phyloP scores from a whole-genome alignment of 2,888 invertebrate species.

The Pseudeuparius sepicola region DNA sequence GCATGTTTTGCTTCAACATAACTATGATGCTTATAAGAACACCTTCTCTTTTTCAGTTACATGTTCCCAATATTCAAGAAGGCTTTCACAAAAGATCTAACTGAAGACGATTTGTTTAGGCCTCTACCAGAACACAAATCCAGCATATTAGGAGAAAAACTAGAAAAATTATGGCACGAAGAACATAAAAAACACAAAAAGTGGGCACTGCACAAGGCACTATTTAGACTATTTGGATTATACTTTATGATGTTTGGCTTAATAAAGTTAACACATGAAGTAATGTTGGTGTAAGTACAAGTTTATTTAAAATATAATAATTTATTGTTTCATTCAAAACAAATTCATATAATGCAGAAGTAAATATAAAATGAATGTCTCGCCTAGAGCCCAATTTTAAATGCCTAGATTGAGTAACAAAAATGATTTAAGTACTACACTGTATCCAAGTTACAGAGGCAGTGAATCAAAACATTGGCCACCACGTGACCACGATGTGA shows the following conservation, averaged over 20 bases:
- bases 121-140: conserved; percentile 60
- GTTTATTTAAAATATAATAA: too few relatives aligned
- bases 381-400: too few relatives aligned
- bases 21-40: too few relatives aligned
- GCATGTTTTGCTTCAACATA: too few relatives aligned
- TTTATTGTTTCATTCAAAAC: too few relatives aligned
- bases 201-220: conserved; percentile 31
- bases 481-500: too few relatives aligned
- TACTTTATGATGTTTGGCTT: conserved; percentile 31
- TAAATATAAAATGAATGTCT: too few relatives aligned
- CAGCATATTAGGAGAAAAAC: conserved; percentile 48
- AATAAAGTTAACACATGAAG: conserved; percentile 32
- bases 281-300: conserved; percentile 34
- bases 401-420: neutral
- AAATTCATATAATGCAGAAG: too few relatives aligned
- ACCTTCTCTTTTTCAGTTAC: conserved; percentile 52
- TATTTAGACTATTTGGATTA: conserved; percentile 31
- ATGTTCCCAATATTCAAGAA: conserved; percentile 63
- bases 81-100: conserved; percentile 57
- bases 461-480: too few relatives aligned
- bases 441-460: too few relatives aligned
- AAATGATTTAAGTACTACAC: too few relatives aligned
- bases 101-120: conserved; percentile 60
- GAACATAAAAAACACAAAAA: conserved; percentile 33
- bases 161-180: conserved; percentile 46